Conservation (phyloP, 92 coral and sea anemone genomes). For the Epizoanthus illoricatus region DNA sequence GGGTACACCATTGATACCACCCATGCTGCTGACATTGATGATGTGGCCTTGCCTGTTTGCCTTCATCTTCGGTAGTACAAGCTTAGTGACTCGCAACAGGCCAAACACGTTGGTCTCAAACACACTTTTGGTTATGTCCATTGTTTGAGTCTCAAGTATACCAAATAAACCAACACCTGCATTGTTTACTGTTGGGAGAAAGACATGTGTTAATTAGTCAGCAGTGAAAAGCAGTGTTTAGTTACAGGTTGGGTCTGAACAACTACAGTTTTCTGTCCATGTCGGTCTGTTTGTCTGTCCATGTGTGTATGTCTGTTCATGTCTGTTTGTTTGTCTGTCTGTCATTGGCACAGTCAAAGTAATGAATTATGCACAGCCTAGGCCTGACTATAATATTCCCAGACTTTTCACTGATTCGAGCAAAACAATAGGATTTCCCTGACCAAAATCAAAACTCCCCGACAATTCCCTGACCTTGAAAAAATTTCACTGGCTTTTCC, state of each 20-base stretch:
- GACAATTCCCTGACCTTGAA: no score
- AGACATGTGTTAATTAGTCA: neutral
- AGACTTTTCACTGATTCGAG: no score
- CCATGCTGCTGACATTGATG: constrained; percentile 74
- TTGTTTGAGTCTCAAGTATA: constrained; percentile 70
- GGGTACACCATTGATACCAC: constrained; percentile 74
- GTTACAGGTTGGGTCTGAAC: neutral
- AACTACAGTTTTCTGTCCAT: neutral
- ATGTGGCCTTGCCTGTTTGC: constrained; percentile 73
- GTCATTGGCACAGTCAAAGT: no score
- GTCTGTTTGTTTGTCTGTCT: no score
- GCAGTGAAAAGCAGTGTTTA: neutral
- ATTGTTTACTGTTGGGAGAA: constrained; percentile 69
- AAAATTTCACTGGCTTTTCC: no score
- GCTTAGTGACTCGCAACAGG: constrained; percentile 68
- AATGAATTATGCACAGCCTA: no score
- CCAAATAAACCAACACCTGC: constrained; percentile 86
- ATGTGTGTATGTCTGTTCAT: no score
- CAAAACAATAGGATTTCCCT: no score
- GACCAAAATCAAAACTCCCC: no score
- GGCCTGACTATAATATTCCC: no score
- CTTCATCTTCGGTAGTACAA: constrained; percentile 85
- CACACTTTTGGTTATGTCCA: constrained; percentile 53
- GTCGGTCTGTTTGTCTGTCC: neutral
- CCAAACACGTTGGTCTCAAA: constrained; percentile 87